Evolutionary conservation across 2,113 vertebrate species (phyloP).

Genomic region (Brachyhypopomus occidentalis): DNA sequence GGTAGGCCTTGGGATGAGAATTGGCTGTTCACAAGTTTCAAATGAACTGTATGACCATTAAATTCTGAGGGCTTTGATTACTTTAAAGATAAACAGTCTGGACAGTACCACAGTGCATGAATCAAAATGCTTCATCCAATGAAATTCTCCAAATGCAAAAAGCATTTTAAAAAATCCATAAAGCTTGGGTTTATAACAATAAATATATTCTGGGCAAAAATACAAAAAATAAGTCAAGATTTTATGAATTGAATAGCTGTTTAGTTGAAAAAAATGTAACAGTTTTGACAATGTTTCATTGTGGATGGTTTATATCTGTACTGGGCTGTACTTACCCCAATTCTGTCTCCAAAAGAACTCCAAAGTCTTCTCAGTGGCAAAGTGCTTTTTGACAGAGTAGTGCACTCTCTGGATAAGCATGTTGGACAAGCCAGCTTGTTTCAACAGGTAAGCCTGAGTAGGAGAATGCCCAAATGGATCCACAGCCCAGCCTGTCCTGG

Average conservation of each 20-base stretch:
- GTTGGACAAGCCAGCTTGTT: slow-evolving; percentile 81
- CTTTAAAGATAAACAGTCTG: background rate
- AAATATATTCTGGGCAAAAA: too few relatives aligned
- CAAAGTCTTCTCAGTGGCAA: slow-evolving; percentile 78
- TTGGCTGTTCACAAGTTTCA: background rate
- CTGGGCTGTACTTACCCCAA: slow-evolving; percentile 80
- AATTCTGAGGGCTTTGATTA: background rate
- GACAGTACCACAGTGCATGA: too few relatives aligned
- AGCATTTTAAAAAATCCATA: too few relatives aligned
- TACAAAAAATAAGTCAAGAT: too few relatives aligned
- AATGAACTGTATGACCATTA: slow-evolving; percentile 16
- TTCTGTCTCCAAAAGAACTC: slow-evolving; percentile 95
- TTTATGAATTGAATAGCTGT: background rate
- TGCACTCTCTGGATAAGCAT: slow-evolving; percentile 92
- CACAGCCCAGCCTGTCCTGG: slow-evolving; percentile 83
- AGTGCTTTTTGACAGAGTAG: slow-evolving; percentile 90
- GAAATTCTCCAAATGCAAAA: too few relatives aligned
- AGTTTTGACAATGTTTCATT: background rate
- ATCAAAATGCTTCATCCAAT: too few relatives aligned
- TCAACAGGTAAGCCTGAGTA: slow-evolving; percentile 90
- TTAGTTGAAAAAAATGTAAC: background rate
- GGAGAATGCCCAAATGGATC: slow-evolving; percentile 93
- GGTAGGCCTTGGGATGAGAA: slow-evolving; percentile 12
- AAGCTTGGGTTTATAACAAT: too few relatives aligned
- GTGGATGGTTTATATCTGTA: background rate